A percentile compares a stretch with the other conserved stretches of the same genome.
These are phyloP conservation scores for Rousettus leschenaultii DNA, from an alignment of 2,113 vertebrate genomes.

Conservation along the genomic window DNA sequence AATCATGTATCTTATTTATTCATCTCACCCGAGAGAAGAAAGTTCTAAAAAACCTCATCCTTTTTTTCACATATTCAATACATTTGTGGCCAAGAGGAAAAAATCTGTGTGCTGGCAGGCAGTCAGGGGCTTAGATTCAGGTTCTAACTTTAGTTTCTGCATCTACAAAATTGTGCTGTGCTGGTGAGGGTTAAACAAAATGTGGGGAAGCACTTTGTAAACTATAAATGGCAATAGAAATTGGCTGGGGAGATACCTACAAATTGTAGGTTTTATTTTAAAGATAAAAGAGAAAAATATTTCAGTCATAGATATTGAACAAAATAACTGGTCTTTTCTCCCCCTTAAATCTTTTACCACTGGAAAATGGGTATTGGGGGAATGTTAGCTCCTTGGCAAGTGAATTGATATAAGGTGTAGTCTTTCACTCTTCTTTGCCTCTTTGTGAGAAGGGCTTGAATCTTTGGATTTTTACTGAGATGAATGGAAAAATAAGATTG, in stretches of 20 bases:
- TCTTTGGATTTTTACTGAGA: neutral
- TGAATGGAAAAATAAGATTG: neutral
- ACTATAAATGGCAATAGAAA: neutral
- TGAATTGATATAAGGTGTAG: neutral
- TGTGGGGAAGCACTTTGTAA: neutral
- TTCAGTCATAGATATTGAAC: neutral
- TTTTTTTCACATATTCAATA: neutral
- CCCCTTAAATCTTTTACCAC: neutral
- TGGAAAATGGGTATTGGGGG: neutral
- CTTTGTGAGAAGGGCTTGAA: neutral
- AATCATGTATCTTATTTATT: neutral
- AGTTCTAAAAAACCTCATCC: neutral
- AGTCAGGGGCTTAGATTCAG: neutral
- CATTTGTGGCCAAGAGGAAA: neutral
- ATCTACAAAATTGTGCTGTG: neutral
- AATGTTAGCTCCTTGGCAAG: neutral
- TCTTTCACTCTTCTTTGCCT: neutral
- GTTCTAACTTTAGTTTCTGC: neutral
- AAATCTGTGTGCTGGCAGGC: neutral
- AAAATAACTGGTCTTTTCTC: neutral
- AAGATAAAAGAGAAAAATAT: neutral
- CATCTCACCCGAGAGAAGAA: neutral
- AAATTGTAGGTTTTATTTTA: neutral
- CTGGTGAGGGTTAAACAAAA: neutral
- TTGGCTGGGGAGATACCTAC: too few relatives aligned